Percentiles rank a stretch among this genome's conserved stretches.
Conservation (phyloP, 2,113 vertebrate species). For the Furnarius figulus region DNA sequence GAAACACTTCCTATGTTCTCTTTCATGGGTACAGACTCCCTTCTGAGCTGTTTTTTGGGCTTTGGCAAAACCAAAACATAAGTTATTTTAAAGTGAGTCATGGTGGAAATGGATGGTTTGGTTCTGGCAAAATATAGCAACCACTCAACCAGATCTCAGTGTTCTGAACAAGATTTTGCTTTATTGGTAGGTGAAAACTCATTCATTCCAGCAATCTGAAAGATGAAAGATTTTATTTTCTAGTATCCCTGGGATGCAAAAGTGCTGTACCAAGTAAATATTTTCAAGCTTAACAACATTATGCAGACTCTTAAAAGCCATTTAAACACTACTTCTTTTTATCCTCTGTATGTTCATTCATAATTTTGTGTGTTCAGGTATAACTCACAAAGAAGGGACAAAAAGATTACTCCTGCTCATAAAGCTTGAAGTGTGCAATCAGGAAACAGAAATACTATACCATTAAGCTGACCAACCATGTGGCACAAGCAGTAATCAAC, state of each 20-base stretch:
- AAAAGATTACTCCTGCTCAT: conserved; percentile 4
- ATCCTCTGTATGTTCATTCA: background rate
- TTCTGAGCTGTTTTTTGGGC: background rate
- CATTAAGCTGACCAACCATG: conserved; percentile 1
- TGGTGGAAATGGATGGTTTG: background rate
- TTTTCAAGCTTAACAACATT: background rate
- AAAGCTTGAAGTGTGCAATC: conserved; percentile 5
- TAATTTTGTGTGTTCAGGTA: background rate
- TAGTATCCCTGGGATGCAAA: background rate
- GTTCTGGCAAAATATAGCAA: background rate
- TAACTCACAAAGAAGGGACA: background rate
- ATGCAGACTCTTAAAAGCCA: background rate
- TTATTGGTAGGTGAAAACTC: background rate
- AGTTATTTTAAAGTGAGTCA: background rate
- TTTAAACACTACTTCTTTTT: background rate
- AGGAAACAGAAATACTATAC: conserved; percentile 6
- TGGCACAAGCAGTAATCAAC: conserved; percentile 6
- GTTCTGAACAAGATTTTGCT: background rate
- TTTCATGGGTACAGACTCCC: background rate
- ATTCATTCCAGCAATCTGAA: background rate
- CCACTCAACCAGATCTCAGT: background rate
- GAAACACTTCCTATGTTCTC: background rate
- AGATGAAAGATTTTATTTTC: background rate
- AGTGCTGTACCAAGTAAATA: background rate
- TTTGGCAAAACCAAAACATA: background rate